A percentile compares a stretch with the other conserved stretches of the same genome.
Evolutionary conservation across 2,797 vertebrate species (phyloP).

Genomic region (Myripristis jacobus): DNA sequence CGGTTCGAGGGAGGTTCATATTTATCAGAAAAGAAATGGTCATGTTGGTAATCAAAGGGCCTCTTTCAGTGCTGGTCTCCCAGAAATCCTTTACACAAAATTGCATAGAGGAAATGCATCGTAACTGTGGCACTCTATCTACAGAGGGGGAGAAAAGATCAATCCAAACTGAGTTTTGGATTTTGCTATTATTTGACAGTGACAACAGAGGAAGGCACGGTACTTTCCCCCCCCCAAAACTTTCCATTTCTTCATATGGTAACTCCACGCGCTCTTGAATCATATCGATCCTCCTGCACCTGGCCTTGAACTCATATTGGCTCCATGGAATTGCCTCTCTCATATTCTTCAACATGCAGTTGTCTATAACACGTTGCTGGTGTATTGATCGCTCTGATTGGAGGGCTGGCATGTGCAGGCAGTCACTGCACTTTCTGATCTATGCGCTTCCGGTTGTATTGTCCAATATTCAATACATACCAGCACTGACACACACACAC

Average conservation of each 20-base stretch:
- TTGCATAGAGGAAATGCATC: slow-evolving; percentile 38
- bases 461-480: slow-evolving; percentile 34
- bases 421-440: slow-evolving; percentile 38
- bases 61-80: slow-evolving; percentile 22
- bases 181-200: slow-evolving; percentile 41
- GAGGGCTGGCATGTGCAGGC: slow-evolving; percentile 43
- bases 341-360: slow-evolving; percentile 55
- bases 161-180: slow-evolving; percentile 51
- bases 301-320: slow-evolving; percentile 63
- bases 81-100: slow-evolving; percentile 40
- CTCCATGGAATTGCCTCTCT: slow-evolving; percentile 51
- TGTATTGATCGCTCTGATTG: slow-evolving; percentile 70
- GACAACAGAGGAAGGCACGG: slow-evolving; percentile 29
- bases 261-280: slow-evolving; percentile 21
- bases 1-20: slow-evolving; percentile 37
- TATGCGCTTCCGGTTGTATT: slow-evolving; percentile 27
- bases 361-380: slow-evolving; percentile 33
- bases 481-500: slow-evolving; percentile 8
- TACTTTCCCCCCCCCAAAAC: slow-evolving; percentile 26
- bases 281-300: slow-evolving; percentile 53
- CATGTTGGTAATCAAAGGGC: slow-evolving; percentile 49
- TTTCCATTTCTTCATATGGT: slow-evolving; percentile 10
- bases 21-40: slow-evolving; percentile 41
- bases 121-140: slow-evolving; percentile 36
- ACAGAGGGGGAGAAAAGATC: slow-evolving; percentile 48